A percentile compares a stretch with the other conserved stretches of the same genome.
phyloP scores from a whole-genome alignment of 2,113 vertebrate genomes.

The Sebastes fasciatus region DNA sequence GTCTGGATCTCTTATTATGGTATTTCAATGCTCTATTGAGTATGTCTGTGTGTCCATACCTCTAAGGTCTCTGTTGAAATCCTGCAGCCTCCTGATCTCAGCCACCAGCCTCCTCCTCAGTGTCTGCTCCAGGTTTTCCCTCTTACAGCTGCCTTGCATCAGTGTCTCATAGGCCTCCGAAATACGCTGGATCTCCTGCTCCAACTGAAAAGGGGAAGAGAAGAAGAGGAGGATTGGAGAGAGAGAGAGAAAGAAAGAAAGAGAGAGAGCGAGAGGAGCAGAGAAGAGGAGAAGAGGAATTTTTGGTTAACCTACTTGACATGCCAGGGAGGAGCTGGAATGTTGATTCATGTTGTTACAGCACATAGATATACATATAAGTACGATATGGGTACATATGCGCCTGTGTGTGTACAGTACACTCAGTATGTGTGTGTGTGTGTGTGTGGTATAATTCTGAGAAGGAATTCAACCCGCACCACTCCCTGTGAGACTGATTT shows the following conservation, averaged over 20 bases:
- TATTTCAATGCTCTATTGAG: not conserved
- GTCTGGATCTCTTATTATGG: not conserved
- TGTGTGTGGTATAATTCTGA: conserved; percentile 59
- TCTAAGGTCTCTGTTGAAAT: conserved; percentile 97
- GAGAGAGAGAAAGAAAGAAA: not conserved
- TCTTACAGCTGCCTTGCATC: conserved; percentile 92
- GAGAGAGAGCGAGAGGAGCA: conserved; percentile 1
- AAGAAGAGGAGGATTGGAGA: conserved; percentile 13
- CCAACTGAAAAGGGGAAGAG: conserved; percentile 86
- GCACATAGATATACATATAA: conserved; percentile 34
- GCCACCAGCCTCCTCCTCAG: conserved; percentile 93
- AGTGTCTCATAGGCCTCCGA: conserved; percentile 96
- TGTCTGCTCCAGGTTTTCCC: conserved; percentile 95
- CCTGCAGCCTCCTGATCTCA: conserved; percentile 94
- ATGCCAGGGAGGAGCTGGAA: conserved; percentile 61
- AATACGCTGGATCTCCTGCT: conserved; percentile 95
- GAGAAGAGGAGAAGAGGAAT: conserved; percentile 18
- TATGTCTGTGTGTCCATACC: conserved; percentile 76
- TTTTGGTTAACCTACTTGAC: conserved; percentile 72
- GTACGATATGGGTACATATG: conserved; percentile 31
- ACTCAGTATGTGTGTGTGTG: conserved; percentile 24
- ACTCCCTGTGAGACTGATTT: conserved; percentile 82
- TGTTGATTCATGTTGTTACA: conserved; percentile 66
- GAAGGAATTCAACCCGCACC: conserved; percentile 77
- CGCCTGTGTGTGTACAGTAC: conserved; percentile 42